Evolutionary conservation across 2,797 vertebrate species (phyloP).

Genomic region (Sarcoramphus papa): DNA sequence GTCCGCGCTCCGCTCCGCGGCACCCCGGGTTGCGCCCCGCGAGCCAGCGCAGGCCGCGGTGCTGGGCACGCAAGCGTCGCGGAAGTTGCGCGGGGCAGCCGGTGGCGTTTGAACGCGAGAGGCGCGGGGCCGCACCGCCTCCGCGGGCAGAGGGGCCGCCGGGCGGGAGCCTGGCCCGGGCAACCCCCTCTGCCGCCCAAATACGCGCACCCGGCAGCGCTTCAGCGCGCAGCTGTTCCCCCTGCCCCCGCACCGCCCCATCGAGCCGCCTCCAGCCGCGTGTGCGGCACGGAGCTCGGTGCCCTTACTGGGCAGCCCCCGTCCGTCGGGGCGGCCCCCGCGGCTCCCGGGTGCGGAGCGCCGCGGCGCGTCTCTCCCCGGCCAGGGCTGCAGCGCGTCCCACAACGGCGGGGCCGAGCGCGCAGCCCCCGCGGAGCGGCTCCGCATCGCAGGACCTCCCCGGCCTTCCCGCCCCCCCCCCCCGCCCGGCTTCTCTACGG

Average conservation of each 20-base stretch:
- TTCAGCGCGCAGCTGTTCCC: neutral
- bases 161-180: neutral
- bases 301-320: neutral
- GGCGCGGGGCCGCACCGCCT: neutral
- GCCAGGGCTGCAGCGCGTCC: neutral
- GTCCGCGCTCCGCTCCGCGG: neutral
- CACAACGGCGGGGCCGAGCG: neutral
- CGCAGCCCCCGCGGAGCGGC: neutral
- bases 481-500: neutral
- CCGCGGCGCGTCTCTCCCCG: neutral
- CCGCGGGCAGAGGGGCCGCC: too few species aligned
- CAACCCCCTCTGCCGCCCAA: too few species aligned
- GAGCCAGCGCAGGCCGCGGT: neutral
- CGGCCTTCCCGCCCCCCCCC: neutral
- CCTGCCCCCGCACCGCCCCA: neutral
- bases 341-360: neutral
- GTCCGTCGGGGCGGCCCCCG: neutral
- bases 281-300: neutral
- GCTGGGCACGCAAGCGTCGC: neutral
- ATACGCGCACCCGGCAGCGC: neutral
- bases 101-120: neutral
- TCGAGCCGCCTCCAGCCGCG: neutral
- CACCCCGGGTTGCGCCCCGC: too few species aligned
- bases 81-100: conserved; percentile 34
- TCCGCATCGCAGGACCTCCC: neutral